These are phyloP conservation scores for Telmatherina bonti DNA, from an alignment of 2,797 vertebrate genomes.

Conservation along the genomic window DNA sequence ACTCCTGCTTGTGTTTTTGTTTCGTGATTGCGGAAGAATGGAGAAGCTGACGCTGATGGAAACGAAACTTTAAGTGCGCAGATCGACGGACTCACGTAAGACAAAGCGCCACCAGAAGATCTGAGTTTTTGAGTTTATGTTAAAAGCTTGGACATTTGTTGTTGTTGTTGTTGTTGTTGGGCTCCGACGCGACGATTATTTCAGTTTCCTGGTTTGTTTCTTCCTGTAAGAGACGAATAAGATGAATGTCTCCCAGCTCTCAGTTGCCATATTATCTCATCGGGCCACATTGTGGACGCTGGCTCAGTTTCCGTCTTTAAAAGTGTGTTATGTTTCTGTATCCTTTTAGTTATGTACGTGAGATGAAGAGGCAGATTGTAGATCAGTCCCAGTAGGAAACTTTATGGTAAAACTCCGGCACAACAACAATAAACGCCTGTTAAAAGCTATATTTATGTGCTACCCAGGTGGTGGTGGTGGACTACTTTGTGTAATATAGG, in stretches of 20 bases:
- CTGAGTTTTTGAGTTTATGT: background rate
- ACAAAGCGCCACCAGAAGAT: background rate
- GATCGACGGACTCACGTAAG: constrained; percentile 45
- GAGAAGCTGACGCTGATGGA: constrained; percentile 17
- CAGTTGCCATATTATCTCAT: background rate
- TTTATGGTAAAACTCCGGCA: background rate
- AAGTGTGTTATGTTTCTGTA: no score
- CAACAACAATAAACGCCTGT: no score
- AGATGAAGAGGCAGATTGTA: background rate
- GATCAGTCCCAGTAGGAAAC: background rate
- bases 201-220: constrained; percentile 1
- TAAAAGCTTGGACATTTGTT: background rate
- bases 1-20: constrained; percentile 21
- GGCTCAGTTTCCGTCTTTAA: background rate
- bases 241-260: background rate
- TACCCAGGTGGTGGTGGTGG: background rate
- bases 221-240: background rate
- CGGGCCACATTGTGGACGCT: background rate
- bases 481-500: no score
- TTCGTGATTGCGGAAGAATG: constrained; percentile 40
- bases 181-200: fast-evolving
- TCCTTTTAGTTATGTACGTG: no score
- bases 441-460: background rate
- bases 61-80: constrained; percentile 45
- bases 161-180: no score